Evolutionary conservation across 2,888 invertebrate genomes (phyloP).

Genomic region (Urechis unicinctus): DNA sequence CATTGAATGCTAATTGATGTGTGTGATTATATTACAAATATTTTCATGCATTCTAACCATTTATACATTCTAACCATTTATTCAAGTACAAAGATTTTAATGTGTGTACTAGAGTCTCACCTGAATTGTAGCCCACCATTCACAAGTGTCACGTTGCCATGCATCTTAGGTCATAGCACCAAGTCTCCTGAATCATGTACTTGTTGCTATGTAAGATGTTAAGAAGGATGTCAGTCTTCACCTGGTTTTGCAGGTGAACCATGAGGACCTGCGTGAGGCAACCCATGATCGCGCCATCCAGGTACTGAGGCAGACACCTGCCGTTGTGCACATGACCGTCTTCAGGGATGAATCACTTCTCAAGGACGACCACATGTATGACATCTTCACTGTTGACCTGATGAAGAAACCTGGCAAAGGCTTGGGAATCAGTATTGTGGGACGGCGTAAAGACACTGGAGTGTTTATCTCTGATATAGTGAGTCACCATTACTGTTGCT

Average conservation of each 20-base stretch:
- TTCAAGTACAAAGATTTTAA: too few species aligned
- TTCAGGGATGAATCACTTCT: constrained; percentile 58
- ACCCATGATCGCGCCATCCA: constrained; percentile 69
- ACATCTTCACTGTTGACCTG: constrained; percentile 64
- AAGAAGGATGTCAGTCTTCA: too few species aligned
- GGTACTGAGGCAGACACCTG: constrained; percentile 72
- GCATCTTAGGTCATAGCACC: too few species aligned
- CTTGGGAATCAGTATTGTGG: constrained; percentile 68
- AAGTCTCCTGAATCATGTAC: too few species aligned
- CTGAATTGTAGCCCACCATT: too few species aligned
- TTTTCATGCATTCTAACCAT: too few species aligned
- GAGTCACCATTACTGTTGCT: constrained; percentile 52
- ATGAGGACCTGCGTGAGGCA: constrained; percentile 71
- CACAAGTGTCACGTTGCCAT: too few species aligned
- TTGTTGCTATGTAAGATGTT: too few species aligned
- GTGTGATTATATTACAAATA: too few species aligned
- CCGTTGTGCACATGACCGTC: constrained; percentile 74
- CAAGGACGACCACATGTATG: constrained; percentile 60
- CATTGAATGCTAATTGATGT: too few species aligned
- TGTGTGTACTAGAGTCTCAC: too few species aligned
- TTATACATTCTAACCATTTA: too few species aligned
- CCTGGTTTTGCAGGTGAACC: constrained; percentile 65
- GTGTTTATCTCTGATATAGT: constrained; percentile 92
- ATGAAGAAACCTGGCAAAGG: constrained; percentile 80
- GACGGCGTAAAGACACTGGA: constrained; percentile 65